These are phyloP conservation scores for Charaxes varanes DNA, from an alignment of 1,140 invertebrate genomes.

Conservation along the genomic window DNA sequence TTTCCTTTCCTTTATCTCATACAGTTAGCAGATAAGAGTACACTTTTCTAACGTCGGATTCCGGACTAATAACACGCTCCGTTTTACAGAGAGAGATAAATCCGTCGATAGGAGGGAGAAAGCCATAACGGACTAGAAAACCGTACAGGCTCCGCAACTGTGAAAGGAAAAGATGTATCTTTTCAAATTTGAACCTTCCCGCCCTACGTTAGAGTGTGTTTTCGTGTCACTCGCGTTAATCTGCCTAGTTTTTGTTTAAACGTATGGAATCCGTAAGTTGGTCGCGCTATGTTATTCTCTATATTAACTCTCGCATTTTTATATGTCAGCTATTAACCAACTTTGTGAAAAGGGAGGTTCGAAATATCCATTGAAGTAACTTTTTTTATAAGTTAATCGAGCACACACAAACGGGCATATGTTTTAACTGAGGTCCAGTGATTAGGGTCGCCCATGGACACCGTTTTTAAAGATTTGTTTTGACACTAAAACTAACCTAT, in stretches of 20 bases:
- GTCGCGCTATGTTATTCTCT: not conserved
- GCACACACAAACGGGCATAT: too few relatives aligned
- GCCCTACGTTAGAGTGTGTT: not conserved
- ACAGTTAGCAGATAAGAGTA: too few relatives aligned
- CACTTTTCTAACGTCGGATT: too few relatives aligned
- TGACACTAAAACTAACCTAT: too few relatives aligned
- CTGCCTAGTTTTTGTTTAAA: conserved; percentile 1
- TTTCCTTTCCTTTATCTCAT: too few relatives aligned
- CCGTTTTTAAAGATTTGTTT: too few relatives aligned
- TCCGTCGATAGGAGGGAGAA: conserved; percentile 4
- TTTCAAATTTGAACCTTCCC: not conserved
- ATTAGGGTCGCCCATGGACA: too few relatives aligned
- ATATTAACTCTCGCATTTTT: conserved; percentile 4
- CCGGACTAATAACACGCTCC: not conserved
- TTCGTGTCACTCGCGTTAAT: not conserved
- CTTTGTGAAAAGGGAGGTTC: too few relatives aligned
- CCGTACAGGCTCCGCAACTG: not conserved
- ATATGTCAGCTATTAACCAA: too few relatives aligned
- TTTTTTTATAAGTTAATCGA: too few relatives aligned
- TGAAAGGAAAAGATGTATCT: not conserved
- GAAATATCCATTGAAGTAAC: too few relatives aligned
- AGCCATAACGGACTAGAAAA: conserved; percentile 4
- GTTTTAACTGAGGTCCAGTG: too few relatives aligned
- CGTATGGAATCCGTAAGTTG: conserved; percentile 3
- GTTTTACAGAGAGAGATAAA: conserved; percentile 5